These are phyloP conservation scores for Dasypogon diadema DNA, from an alignment of 2,888 invertebrate genomes.

Conservation along the genomic window DNA sequence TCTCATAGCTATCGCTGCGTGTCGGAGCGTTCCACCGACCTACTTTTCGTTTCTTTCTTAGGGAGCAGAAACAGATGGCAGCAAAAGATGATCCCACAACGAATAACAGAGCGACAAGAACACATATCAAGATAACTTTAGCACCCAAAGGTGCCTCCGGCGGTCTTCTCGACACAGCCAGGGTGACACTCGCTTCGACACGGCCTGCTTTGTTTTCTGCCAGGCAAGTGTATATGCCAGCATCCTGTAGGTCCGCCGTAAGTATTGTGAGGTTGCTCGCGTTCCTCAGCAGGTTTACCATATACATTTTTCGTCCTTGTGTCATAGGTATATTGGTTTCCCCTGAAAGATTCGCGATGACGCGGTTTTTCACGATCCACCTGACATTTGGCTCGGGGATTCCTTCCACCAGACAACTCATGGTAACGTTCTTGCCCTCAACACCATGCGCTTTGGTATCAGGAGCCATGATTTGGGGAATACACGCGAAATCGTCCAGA, in stretches of 20 bases:
- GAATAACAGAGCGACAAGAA: conserved; percentile 77
- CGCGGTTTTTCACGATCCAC: conserved; percentile 79
- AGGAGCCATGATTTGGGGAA: conserved; percentile 76
- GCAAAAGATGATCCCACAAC: conserved; percentile 77
- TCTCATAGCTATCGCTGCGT: conserved; percentile 79
- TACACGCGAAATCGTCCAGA: conserved; percentile 84
- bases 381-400: conserved; percentile 79
- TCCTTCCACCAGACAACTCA: conserved; percentile 78
- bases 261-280: conserved; percentile 81
- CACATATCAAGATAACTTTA: conserved; percentile 76
- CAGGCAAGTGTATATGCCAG: conserved; percentile 81
- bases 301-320: conserved; percentile 74
- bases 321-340: conserved; percentile 65
- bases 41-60: conserved; percentile 73
- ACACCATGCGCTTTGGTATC: conserved; percentile 74
- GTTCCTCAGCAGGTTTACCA: conserved; percentile 76
- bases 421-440: conserved; percentile 80
- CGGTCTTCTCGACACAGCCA: conserved; percentile 77
- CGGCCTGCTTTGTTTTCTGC: conserved; percentile 86
- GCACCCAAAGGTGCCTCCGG: conserved; percentile 73
- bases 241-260: conserved; percentile 79
- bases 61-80: conserved; percentile 74
- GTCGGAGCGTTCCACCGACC: conserved; percentile 69
- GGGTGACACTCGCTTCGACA: conserved; percentile 79
- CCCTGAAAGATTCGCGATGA: conserved; percentile 75